Evolutionary conservation across 1,140 invertebrate genomes (phyloP), one percentile per base, ranked within the genome.

Genomic region (Monochamus saltuarius): DNA sequence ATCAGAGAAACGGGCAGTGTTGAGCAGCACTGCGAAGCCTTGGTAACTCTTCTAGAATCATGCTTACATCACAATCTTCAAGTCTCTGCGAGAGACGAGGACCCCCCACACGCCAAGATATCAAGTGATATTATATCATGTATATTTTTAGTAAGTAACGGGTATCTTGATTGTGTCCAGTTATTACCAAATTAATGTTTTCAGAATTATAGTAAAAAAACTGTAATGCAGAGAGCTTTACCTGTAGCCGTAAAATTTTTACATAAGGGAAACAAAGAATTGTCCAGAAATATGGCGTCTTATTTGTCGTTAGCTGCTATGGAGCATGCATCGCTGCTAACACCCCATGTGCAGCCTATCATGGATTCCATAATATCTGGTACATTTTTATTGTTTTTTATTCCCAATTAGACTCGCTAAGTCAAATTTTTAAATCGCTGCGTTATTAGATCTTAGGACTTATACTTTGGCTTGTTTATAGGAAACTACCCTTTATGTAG

Each of bases 71-170:
- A 95, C 79, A 91, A 93, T 76, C 82, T 97, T 57, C 89, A 91
- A 75, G 89, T 91, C 1, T 82, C 86, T n/a, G 77, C 81, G 42
- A 78, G 82, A 43, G 89, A 92, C 79, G 89, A 91, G 72, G 93
- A 96, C 79, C 92, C 94, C 9, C 93, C 94, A 6, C 94, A 97
- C 84, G 92, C 93, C 14, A 97, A 97, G 82, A 96, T 97, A 70
- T 92, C 92, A 7, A 91, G 91, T 45, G 95, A 97, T 81, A 86
- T 97, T 49, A 89, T 97, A 68, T 94, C 92, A 50, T 95, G 92
- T 79, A 88, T 97, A 75, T 96, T 97, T 79, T 80, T 95, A 80
- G 93, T 96, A 80, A 83, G 80, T 78, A 53, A 10, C 4, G 4
- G 38, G 38, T 40, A 40, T 8, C 14, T 40, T 4, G 14, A 8